phyloP scores from a whole-genome alignment of 1,140 invertebrate genomes.

The Stenopsyche tienmushanensis region DNA sequence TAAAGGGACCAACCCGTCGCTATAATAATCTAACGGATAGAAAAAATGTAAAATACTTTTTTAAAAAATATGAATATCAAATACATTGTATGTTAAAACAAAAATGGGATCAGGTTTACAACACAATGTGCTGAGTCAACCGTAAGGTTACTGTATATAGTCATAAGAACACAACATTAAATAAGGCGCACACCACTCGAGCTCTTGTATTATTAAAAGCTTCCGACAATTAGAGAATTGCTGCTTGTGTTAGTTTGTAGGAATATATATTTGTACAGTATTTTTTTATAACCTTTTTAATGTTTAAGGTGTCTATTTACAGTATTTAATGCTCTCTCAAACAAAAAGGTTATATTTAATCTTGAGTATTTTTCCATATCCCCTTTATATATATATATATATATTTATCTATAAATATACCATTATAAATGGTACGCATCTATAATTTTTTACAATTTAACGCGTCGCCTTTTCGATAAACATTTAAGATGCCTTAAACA shows the following conservation, averaged over 20 bases:
- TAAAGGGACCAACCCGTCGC: too few species aligned
- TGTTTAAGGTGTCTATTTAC: constrained; percentile 34
- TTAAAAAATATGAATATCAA: too few species aligned
- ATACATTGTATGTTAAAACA: neutral
- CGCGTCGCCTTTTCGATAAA: constrained; percentile 4
- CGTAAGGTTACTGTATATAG: too few species aligned
- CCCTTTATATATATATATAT: neutral
- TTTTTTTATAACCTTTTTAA: constrained; percentile 38
- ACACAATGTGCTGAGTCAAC: too few species aligned
- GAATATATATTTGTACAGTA: constrained; percentile 38
- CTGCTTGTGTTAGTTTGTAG: constrained; percentile 26
- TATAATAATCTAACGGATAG: too few species aligned
- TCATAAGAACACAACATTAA: too few species aligned
- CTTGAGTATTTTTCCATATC: neutral
- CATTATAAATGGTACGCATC: neutral
- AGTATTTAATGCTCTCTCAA: neutral
- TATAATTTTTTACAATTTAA: neutral
- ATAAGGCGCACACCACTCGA: too few species aligned
- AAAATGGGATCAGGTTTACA: neutral
- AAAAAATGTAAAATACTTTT: too few species aligned
- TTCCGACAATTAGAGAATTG: neutral
- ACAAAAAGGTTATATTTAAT: neutral
- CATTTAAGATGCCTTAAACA: constrained; percentile 38
- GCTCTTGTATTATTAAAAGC: neutral
- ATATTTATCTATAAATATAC: neutral